phyloP scores from a whole-genome alignment of 2,888 invertebrate genomes.

The Drosophila percnosoma region DNA sequence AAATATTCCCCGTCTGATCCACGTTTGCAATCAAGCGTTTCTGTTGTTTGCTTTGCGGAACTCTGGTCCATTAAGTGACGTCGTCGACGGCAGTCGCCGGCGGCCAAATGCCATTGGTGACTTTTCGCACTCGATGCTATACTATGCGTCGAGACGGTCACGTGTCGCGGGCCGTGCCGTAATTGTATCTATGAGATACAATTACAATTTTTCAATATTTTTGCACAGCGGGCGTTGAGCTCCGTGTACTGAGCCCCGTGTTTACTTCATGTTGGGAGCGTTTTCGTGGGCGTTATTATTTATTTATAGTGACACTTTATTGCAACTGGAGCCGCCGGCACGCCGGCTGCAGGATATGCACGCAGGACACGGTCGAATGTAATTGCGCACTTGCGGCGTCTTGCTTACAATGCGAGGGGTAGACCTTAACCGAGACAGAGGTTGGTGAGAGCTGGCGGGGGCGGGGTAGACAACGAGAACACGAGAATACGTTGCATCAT shows the following conservation, averaged over 20 bases:
- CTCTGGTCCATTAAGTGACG: conserved; percentile 77
- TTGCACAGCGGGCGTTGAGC: conserved; percentile 66
- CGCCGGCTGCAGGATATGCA: conserved; percentile 70
- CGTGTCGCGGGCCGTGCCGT: conserved; percentile 65
- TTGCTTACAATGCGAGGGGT: conserved; percentile 39
- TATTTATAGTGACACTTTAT: conserved; percentile 80
- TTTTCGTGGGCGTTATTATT: conserved; percentile 78
- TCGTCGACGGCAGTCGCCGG: conserved; percentile 35
- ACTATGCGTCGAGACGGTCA: conserved; percentile 52
- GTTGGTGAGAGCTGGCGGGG: neutral
- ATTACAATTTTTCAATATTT: conserved; percentile 80
- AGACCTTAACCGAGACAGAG: neutral
- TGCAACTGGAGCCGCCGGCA: conserved; percentile 57
- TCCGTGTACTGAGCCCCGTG: conserved; percentile 9
- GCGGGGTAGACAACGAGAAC: conserved; percentile 47
- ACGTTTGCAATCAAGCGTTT: conserved; percentile 76
- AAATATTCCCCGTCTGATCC: conserved; percentile 58
- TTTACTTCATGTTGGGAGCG: conserved; percentile 6
- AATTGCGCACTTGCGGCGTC: conserved; percentile 80
- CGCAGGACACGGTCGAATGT: conserved; percentile 72
- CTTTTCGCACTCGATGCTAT: conserved; percentile 71
- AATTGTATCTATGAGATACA: conserved; percentile 80
- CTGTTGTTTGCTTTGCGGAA: conserved; percentile 79
- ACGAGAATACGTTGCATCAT: conserved; percentile 71
- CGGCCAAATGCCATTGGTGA: conserved; percentile 55